phyloP scores from a whole-genome alignment of 2,797 vertebrate species.

The Lithobates pipiens region DNA sequence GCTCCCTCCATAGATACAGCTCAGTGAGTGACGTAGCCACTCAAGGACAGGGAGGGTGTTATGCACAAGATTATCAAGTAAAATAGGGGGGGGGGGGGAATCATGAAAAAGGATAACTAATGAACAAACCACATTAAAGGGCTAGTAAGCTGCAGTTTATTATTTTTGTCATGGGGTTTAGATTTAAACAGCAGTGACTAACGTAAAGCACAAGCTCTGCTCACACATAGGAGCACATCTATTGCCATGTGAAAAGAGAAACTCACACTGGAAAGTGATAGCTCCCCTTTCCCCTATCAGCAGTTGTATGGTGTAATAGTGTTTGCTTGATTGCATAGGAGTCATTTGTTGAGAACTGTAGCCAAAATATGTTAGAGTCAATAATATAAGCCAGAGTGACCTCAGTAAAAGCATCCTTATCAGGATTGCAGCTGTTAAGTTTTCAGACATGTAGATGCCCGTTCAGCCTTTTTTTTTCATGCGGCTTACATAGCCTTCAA shows the following conservation, averaged over 20 bases:
- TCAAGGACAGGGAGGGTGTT: not conserved
- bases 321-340: not conserved
- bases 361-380: not conserved
- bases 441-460: constrained; percentile 14
- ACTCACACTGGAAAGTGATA: not conserved
- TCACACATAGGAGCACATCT: not conserved
- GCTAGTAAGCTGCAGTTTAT: not conserved
- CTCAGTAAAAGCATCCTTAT: not conserved
- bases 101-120: not conserved
- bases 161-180: too few relatives aligned
- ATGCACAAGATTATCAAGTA: not conserved
- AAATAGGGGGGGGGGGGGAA: not conserved
- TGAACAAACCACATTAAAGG: not conserved
- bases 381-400: constrained; percentile 6
- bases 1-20: too few relatives aligned
- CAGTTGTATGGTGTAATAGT: not conserved
- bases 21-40: too few relatives aligned
- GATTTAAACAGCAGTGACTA: not conserved
- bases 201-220: not conserved
- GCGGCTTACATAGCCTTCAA: not conserved
- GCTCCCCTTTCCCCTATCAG: not conserved
- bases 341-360: not conserved
- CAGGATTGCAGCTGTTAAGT: constrained; percentile 18
- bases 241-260: not conserved
- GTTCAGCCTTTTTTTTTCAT: not conserved